Percentiles rank a stretch among this genome's conserved stretches.
phyloP scores from a whole-genome alignment of 2,797 vertebrate genomes.

The Leptoclinus maculatus region DNA sequence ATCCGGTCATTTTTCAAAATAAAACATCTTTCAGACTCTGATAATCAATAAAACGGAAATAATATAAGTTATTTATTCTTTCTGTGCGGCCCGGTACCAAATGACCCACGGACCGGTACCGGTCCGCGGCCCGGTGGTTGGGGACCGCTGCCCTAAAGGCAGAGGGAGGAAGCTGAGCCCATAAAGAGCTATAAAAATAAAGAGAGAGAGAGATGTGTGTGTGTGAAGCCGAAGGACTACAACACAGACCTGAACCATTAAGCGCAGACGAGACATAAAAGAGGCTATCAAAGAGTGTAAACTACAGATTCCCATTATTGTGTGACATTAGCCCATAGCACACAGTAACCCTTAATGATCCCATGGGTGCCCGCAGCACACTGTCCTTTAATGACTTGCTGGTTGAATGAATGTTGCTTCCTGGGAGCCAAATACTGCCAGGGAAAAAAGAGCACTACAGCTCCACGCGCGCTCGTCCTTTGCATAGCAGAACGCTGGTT shows the following conservation, averaged over 20 bases:
- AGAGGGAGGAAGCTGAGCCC: conserved; percentile 55
- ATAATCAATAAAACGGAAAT: no score
- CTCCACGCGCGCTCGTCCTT: conserved; percentile 9
- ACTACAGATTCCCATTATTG: conserved; percentile 75
- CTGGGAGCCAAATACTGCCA: conserved; percentile 34
- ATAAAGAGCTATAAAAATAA: conserved; percentile 66
- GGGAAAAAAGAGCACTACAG: conserved; percentile 4
- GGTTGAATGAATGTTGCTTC: conserved; percentile 62
- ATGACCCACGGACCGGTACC: no score
- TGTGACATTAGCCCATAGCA: conserved; percentile 74
- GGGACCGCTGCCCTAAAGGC: conserved; percentile 57
- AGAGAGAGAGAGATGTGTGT: conserved; percentile 25
- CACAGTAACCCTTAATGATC: conserved; percentile 72
- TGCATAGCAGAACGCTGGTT: conserved; percentile 1
- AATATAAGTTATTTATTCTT: no score
- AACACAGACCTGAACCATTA: conserved; percentile 59
- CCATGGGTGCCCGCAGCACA: conserved; percentile 55
- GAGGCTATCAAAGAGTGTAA: conserved; percentile 72
- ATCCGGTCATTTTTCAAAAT: no score
- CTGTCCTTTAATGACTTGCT: conserved; percentile 71
- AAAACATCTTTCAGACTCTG: no score
- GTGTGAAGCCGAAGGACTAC: conserved; percentile 58
- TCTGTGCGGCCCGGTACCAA: no score
- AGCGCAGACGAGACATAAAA: conserved; percentile 71
- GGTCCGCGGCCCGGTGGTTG: no score